These are phyloP conservation scores for Scleropages formosus DNA, from an alignment of 2,797 vertebrate genomes.

Conservation along the genomic window DNA sequence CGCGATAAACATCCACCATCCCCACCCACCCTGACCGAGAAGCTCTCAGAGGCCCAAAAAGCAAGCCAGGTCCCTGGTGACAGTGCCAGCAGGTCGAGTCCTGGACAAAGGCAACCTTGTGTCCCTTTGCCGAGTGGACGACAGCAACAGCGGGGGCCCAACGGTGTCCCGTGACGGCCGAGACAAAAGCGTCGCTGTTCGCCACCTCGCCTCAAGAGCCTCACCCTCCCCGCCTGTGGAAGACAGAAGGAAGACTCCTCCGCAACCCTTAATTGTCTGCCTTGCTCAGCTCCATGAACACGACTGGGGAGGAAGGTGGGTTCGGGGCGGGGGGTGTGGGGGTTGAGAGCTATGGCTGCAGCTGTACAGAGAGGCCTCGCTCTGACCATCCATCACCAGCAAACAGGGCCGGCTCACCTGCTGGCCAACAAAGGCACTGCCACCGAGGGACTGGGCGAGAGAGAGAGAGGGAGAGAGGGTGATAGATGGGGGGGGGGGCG, in stretches of 20 bases:
- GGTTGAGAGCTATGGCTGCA: constrained; percentile 54
- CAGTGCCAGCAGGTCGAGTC: not conserved
- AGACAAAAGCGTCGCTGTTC: constrained; percentile 15
- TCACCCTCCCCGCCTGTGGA: not conserved
- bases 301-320: not conserved
- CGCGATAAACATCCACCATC: not conserved
- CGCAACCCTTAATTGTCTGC: not conserved
- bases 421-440: constrained; percentile 8
- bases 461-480: not conserved
- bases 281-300: not conserved
- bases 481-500: not conserved
- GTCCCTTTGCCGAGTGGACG: constrained; percentile 15
- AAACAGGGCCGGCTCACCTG: constrained; percentile 24
- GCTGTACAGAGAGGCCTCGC: constrained; percentile 59
- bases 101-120: constrained; percentile 17
- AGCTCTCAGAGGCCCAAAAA: not conserved
- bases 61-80: not conserved
- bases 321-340: constrained; percentile 18
- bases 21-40: not conserved
- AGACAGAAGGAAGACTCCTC: not conserved
- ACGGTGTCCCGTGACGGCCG: not conserved
- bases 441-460: not conserved
- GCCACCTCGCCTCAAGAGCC: not conserved
- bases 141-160: constrained; percentile 11
- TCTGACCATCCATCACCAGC: constrained; percentile 37